Conservation (phyloP, 2,113 vertebrate species). For the Misgurnus anguillicaudatus region DNA sequence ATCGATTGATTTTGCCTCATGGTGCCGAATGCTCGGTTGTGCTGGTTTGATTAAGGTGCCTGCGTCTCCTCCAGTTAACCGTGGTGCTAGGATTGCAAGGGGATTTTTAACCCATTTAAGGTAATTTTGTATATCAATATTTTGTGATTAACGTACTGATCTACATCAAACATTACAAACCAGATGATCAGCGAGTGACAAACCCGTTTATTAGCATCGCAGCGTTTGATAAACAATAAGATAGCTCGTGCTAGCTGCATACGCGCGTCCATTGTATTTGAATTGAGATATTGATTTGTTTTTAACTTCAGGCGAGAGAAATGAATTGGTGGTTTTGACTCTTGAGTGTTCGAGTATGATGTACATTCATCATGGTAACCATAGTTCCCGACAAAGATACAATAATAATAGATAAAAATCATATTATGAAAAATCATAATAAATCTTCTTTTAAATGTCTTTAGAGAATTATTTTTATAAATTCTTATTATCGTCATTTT, state of each 20-base stretch:
- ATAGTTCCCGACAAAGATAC: background rate
- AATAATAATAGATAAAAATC: no score
- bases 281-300: background rate
- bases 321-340: background rate
- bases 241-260: slow-evolving; percentile 27
- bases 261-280: slow-evolving; percentile 17
- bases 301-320: background rate
- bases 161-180: background rate
- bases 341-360: background rate
- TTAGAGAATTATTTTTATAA: no score
- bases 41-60: background rate
- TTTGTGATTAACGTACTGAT: background rate
- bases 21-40: background rate
- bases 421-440: no score
- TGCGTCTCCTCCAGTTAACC: background rate
- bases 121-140: background rate
- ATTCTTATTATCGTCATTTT: background rate
- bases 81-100: no score
- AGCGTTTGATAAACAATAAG: background rate
- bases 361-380: background rate
- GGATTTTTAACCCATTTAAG: background rate
- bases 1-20: slow-evolving; percentile 37
- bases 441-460: no score
- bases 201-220: background rate
- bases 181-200: no score